Conservation (phyloP, 2,113 vertebrate species). For the Motacilla tschutschensis region DNA sequence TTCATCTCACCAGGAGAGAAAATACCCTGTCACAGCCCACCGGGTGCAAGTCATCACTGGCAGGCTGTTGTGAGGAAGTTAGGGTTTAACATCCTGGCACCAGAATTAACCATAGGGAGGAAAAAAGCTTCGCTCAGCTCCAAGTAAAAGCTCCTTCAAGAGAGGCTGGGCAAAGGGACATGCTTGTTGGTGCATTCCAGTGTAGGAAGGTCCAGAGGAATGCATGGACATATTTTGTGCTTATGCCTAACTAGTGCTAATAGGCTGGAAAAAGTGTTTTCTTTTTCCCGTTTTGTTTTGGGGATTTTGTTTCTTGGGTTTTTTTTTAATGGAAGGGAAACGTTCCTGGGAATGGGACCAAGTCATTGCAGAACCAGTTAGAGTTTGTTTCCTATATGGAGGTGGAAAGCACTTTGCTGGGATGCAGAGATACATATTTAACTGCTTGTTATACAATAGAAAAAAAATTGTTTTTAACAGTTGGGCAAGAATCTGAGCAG, state of each 20-base stretch:
- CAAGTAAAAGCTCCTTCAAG: not conserved
- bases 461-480: not conserved
- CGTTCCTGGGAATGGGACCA: not conserved
- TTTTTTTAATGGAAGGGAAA: not conserved
- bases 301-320: not conserved
- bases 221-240: not conserved
- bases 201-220: not conserved
- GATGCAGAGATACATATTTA: slow-evolving; percentile 21
- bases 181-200: accelerated
- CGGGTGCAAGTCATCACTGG: not conserved
- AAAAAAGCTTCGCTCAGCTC: not conserved
- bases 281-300: not conserved
- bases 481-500: slow-evolving; percentile 7
- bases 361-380: not conserved
- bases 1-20: not conserved
- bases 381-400: not conserved
- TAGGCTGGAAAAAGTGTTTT: not conserved
- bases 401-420: not conserved
- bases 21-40: not conserved
- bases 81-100: not conserved
- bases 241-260: not conserved
- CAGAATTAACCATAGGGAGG: not conserved
- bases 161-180: not conserved
- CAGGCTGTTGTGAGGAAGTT: not conserved
- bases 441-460: not conserved